Evolutionary conservation across 2,113 vertebrate genomes (phyloP).

Genomic region (Eudyptes chrysolophus): DNA sequence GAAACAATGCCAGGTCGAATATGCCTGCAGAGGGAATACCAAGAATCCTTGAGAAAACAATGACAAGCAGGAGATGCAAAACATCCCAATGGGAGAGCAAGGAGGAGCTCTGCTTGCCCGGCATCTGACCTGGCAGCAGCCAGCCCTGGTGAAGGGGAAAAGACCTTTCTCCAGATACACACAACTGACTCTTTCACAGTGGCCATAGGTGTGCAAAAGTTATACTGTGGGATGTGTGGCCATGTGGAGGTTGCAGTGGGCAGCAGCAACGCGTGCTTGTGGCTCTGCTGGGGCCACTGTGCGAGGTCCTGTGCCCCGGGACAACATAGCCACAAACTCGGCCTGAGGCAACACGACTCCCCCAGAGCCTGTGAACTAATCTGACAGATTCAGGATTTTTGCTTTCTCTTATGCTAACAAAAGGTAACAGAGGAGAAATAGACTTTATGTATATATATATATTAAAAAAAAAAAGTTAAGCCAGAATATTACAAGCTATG

Average conservation of each 20-base stretch:
- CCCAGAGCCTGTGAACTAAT: neutral
- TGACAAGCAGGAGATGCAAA: neutral
- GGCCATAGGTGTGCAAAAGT: neutral
- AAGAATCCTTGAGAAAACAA: neutral
- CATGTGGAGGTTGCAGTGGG: rapidly evolving
- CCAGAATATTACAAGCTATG: neutral
- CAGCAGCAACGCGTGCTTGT: rapidly evolving
- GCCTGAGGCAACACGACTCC: neutral
- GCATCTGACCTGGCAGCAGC: neutral
- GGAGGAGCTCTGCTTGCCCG: rapidly evolving
- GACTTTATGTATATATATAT: too few species aligned
- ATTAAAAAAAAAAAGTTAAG: neutral
- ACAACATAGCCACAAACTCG: neutral
- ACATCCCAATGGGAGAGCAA: rapidly evolving
- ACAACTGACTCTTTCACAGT: neutral
- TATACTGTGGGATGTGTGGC: rapidly evolving
- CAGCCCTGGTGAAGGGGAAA: neutral
- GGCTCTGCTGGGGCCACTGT: neutral
- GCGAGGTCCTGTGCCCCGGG: too few species aligned
- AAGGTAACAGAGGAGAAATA: neutral
- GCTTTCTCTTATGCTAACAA: neutral
- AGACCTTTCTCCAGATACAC: neutral
- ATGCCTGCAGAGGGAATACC: neutral
- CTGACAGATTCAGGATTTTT: neutral
- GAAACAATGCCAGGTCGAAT: neutral